Evolutionary conservation across 2,113 vertebrate species (phyloP).

Genomic region (Ailurus styani): DNA sequence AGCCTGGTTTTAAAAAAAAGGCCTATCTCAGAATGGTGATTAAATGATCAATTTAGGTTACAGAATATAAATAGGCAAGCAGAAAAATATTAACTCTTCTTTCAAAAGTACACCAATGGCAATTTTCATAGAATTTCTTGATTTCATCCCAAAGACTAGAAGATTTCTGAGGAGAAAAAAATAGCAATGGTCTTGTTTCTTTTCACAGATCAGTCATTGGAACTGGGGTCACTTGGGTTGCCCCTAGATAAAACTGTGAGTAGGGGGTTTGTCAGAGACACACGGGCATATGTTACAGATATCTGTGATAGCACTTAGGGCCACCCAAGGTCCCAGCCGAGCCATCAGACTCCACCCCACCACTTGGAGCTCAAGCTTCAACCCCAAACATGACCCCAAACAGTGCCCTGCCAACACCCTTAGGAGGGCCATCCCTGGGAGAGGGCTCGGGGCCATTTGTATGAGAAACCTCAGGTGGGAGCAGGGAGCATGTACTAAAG

Average conservation of each 20-base stretch:
- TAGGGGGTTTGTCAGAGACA: background rate
- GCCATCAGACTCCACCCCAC: background rate
- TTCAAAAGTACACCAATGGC: background rate
- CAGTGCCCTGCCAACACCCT: background rate
- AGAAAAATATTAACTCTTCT: background rate
- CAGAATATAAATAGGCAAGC: background rate
- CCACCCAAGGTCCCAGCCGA: background rate
- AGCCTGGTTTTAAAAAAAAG: background rate
- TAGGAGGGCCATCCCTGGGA: fast-evolving
- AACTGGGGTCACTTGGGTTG: background rate
- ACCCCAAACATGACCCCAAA: background rate
- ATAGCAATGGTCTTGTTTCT: background rate
- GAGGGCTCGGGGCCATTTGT: too few relatives aligned
- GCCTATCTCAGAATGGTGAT: background rate
- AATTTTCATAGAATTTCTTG: background rate
- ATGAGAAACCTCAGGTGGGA: background rate
- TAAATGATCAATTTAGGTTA: background rate
- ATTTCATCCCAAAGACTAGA: background rate
- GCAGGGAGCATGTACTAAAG: fast-evolving
- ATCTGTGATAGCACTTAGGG: fast-evolving
- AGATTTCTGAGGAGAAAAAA: background rate
- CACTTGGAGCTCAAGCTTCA: background rate
- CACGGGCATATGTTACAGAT: fast-evolving
- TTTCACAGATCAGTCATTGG: background rate
- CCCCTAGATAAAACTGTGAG: background rate